Evolutionary conservation across 2,113 vertebrate species (phyloP), one percentile per base, ranked within the genome.

Genomic region (Glaucomys volans): DNA sequence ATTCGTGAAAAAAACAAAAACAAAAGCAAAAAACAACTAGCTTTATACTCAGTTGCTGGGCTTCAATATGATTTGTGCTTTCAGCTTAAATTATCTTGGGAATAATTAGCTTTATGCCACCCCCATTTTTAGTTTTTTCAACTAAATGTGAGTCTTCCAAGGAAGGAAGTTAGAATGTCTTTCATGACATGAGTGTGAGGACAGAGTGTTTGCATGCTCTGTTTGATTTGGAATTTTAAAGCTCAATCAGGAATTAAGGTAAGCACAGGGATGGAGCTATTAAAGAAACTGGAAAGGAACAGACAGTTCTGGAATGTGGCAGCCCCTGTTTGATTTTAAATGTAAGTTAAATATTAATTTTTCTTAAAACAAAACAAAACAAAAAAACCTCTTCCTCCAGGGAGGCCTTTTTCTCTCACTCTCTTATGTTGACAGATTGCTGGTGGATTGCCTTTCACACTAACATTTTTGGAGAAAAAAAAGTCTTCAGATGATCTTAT

Each of bases 201-300:
- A 44, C 17, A 64, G 20, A 66, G 47, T 42, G 12, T 81, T 91
- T 87, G 17, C 16, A 6, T 28, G 16, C 35, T 92, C 54, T 96
- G 93, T 98, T 98, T 98, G 96, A 97, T 96, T 97, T 98, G 96
- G 97, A 97, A 97, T 97, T 98, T 97, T 97, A 66, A 90, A 95
- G 97, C 94, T 97, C 95, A 66, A 57, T 89, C 54, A 97, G 72
- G 88, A 97, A 96, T 96, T 96, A 98, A 98, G 95, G 84, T 93
- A 94, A 62, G 84, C 40, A 54, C n/a, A 30, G 83, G 76, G 85
- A 82, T 32, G 94, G 90, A 79, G 52, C 92, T 95, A 97, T 96
- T 97, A 97, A 97, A 62, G 92, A 91, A 96, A 97, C 75, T 95
- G 97, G 93, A 98, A 97, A 93, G 88, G 72, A 85, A 91, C 85